These are phyloP conservation scores for Euphydryas editha DNA, from an alignment of 2,888 invertebrate species.

Conservation along the genomic window DNA sequence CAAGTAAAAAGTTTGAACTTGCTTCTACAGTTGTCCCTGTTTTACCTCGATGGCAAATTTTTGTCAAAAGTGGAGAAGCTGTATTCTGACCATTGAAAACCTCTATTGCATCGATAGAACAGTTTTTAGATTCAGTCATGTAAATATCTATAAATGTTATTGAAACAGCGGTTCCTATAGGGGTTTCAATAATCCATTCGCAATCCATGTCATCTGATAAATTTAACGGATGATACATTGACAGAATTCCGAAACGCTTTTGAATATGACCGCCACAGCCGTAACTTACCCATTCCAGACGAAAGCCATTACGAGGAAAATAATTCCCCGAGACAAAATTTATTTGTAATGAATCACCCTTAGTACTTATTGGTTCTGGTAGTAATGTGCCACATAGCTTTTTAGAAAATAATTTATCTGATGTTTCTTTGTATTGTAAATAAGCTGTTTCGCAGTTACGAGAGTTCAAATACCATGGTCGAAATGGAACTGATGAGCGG, in stretches of 20 bases:
- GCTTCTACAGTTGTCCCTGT: conserved; percentile 76
- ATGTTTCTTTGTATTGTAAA: conserved; percentile 76
- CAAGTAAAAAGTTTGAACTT: conserved; percentile 86
- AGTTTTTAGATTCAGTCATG: conserved; percentile 82
- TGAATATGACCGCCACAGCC: too few species aligned
- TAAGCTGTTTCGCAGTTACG: conserved; percentile 85
- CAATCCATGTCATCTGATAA: conserved; percentile 86
- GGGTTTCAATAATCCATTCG: conserved; percentile 89
- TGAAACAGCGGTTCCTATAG: conserved; percentile 85
- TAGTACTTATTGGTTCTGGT: conserved; percentile 82
- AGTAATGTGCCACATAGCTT: conserved; percentile 80
- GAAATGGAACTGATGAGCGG: background rate
- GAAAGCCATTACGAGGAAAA: conserved; percentile 86
- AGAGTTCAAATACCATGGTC: background rate
- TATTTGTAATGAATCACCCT: conserved; percentile 83
- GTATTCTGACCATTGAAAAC: conserved; percentile 87
- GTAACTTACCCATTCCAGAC: conserved; percentile 90
- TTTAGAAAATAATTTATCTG: conserved; percentile 60
- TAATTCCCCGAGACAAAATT: conserved; percentile 86
- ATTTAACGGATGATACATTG: conserved; percentile 85
- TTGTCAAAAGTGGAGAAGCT: conserved; percentile 81
- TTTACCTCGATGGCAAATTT: conserved; percentile 83
- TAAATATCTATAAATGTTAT: conserved; percentile 85
- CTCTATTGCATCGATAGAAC: conserved; percentile 85
- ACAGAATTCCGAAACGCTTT: conserved; percentile 80